A percentile compares a stretch with the other conserved stretches of the same genome.
phyloP scores from a whole-genome alignment of 2,888 invertebrate genomes.

The Parnassius orleans region DNA sequence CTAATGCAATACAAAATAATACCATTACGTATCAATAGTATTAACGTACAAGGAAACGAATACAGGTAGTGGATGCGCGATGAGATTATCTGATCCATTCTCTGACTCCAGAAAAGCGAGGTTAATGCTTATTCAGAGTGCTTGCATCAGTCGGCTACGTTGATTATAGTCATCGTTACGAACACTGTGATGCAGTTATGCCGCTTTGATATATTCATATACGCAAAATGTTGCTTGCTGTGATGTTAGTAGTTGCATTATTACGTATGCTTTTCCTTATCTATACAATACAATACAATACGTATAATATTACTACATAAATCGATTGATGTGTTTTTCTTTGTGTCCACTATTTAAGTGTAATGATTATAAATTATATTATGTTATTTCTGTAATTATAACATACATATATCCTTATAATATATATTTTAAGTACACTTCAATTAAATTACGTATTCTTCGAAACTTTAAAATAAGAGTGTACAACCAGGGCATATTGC shows the following conservation, averaged over 20 bases:
- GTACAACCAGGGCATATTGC: too few relatives aligned
- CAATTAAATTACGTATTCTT: too few relatives aligned
- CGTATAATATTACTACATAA: conserved; percentile 14
- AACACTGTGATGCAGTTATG: conserved; percentile 45
- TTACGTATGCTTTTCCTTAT: conserved; percentile 27
- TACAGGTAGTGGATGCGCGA: conserved; percentile 31
- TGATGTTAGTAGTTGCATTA: conserved; percentile 14
- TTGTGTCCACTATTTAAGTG: neutral
- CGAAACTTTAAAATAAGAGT: too few relatives aligned
- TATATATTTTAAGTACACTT: too few relatives aligned
- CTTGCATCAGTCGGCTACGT: conserved; percentile 60
- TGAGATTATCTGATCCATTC: conserved; percentile 45
- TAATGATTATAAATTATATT: neutral
- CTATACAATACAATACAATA: conserved; percentile 11
- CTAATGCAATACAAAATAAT: conserved; percentile 31
- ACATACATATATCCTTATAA: too few relatives aligned
- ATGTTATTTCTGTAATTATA: too few relatives aligned
- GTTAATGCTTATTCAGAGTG: conserved; percentile 60
- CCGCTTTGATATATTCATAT: conserved; percentile 53
- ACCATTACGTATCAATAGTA: conserved; percentile 21
- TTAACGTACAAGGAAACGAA: conserved; percentile 35
- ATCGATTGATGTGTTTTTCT: conserved; percentile 8
- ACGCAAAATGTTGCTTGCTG: conserved; percentile 42
- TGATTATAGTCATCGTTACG: conserved; percentile 65
- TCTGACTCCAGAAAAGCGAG: conserved; percentile 51